phyloP scores from a whole-genome alignment of 30 jellyfish, hydroid and myxozoan genomes.

The Nemopilema nomurai region DNA sequence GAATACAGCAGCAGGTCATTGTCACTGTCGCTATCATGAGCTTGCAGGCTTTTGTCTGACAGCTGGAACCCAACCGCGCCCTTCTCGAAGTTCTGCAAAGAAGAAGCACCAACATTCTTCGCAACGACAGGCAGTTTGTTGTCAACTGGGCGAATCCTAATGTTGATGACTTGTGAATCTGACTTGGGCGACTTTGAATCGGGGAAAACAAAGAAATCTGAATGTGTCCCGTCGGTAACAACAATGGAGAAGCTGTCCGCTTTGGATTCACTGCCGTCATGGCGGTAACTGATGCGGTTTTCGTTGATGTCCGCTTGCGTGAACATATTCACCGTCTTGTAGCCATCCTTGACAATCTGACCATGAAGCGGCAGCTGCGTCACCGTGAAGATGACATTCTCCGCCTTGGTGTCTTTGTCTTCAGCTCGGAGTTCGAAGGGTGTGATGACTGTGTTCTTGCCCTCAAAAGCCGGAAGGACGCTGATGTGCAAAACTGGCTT shows the following conservation, averaged over 20 bases:
- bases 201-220: constrained; percentile 80
- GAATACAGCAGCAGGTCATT: constrained; percentile 30
- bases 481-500: constrained; percentile 67
- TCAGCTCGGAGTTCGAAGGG: constrained; percentile 91
- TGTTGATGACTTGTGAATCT: constrained; percentile 55
- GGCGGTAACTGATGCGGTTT: constrained; percentile 82
- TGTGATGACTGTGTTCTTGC: constrained; percentile 72
- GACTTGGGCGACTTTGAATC: constrained; percentile 49
- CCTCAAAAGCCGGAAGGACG: constrained; percentile 75
- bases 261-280: constrained; percentile 78
- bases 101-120: constrained; percentile 78
- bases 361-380: constrained; percentile 88
- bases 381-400: constrained; percentile 53
- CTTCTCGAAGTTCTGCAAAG: constrained; percentile 47
- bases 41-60: constrained; percentile 58
- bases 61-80: constrained; percentile 65
- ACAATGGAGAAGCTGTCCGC: constrained; percentile 76
- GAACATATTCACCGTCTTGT: constrained; percentile 28
- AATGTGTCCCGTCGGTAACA: constrained; percentile 78
- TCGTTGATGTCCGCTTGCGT: constrained; percentile 80
- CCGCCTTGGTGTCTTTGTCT: constrained; percentile 83
- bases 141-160: constrained; percentile 72
- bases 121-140: constrained; percentile 82
- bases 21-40: constrained; percentile 76
- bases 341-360: constrained; percentile 54